These are phyloP conservation scores for Caenorhabditis brenneri DNA, from an alignment of 1,140 invertebrate genomes.

Conservation along the genomic window DNA sequence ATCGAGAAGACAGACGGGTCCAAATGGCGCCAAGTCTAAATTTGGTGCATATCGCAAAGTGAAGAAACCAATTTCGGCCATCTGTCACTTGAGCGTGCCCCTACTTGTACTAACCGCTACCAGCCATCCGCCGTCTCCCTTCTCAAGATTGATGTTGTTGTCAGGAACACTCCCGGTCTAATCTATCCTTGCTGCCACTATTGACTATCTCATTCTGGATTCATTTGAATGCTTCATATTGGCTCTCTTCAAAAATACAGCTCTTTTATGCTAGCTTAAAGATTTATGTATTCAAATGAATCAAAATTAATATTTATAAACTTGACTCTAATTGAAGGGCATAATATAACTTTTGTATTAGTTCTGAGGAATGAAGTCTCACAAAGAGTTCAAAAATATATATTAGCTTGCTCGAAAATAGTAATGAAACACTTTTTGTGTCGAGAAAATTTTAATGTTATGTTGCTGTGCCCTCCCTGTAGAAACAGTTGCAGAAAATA, in stretches of 20 bases:
- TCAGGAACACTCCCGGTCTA: not conserved
- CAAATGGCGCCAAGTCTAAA: not conserved
- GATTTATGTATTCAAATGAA: too few species aligned
- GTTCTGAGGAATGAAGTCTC: too few species aligned
- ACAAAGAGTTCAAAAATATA: too few species aligned
- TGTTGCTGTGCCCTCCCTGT: too few species aligned
- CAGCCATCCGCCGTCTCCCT: conserved; percentile 10
- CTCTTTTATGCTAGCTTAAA: too few species aligned
- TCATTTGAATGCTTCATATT: not conserved
- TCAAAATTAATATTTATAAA: too few species aligned
- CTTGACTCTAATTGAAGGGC: too few species aligned
- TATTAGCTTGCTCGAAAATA: too few species aligned
- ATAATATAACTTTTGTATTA: too few species aligned
- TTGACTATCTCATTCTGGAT: not conserved
- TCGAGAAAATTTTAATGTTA: too few species aligned
- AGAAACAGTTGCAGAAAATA: too few species aligned
- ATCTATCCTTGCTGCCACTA: not conserved
- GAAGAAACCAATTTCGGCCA: conserved; percentile 36
- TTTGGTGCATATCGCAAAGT: not conserved
- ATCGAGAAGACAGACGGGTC: not conserved
- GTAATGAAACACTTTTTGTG: too few species aligned
- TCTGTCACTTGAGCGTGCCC: conserved; percentile 38
- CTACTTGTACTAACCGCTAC: not conserved
- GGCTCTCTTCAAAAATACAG: not conserved
- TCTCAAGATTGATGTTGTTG: conserved; percentile 42